Base-by-base conservation (phyloP, 2,888 invertebrate genomes). In the Terebella lapidaria region DNA sequence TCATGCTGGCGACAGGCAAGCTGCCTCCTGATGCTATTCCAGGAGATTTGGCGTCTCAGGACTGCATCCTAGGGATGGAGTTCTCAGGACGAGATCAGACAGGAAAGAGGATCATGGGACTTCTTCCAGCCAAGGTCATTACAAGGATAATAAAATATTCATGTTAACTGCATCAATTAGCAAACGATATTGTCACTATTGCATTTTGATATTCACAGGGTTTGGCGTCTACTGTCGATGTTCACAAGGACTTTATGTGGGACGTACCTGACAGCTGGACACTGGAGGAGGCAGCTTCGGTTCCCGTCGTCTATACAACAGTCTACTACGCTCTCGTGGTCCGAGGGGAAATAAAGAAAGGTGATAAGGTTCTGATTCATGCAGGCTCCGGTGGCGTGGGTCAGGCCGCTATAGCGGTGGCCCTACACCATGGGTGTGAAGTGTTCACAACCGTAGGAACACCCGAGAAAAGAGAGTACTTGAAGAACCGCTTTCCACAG, bases 1-100 rank as follows among this genome's bases (percentile, higher is more conserved):
- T 97, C 69, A 99, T 99, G 97, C 83, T 97, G 75, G 95, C 96
- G 28, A 93, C 93, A 26, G 97, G 96, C 71, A 95, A 96, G 83
- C 85, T 97, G 65, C 92, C 96, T 57, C 94, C 95, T 29, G 97
- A 97, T 84, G 94, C 96, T 54, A 86, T 97, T 61, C 97, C 97
- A 18, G 78, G 79, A 3, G 73, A 79, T 68, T 73, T 84, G 64
- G 83, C 83, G 25, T 76, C 79, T 45, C 86, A 91, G 84, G 97
- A 97, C 70, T 96, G 96, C 81, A 90, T 97, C 70, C 85, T 96
- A 60, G 96, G 96, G 51, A 84, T 95, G 72, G 96, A 96, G 81
- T 95, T 95, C 81, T 87, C 94, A 64, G 96, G 96, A 0, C 86
- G 90, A 20, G 85, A 90, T 73, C 81, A 85, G 0, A 74, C 80